These are phyloP conservation scores for Microctenopoma stevenorrisi DNA, from an alignment of 2,797 vertebrate species.

Conservation along the genomic window DNA sequence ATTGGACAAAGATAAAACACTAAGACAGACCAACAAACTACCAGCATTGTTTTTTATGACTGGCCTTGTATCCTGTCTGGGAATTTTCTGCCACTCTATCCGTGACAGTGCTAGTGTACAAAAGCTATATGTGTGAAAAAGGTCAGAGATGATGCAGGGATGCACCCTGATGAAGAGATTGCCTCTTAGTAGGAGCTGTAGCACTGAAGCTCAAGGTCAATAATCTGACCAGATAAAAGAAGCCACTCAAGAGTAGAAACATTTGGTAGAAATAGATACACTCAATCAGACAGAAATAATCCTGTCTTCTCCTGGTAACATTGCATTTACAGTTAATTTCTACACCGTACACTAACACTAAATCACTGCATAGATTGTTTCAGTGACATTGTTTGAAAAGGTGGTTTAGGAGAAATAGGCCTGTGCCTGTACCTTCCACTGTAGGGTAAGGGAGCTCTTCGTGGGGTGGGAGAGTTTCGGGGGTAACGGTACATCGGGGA, in stretches of 20 bases:
- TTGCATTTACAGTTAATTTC: neutral
- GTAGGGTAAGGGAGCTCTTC: slow-evolving; percentile 93
- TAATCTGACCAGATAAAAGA: slow-evolving; percentile 8
- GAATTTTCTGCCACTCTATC: slow-evolving; percentile 45
- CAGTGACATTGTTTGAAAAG: neutral
- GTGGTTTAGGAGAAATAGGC: slow-evolving; percentile 6
- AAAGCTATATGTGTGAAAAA: slow-evolving; percentile 30
- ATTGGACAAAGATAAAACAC: slow-evolving; percentile 50
- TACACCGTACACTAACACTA: neutral
- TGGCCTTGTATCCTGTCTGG: slow-evolving; percentile 52
- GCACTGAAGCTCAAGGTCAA: slow-evolving; percentile 3
- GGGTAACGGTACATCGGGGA: slow-evolving; percentile 90
- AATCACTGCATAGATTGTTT: neutral
- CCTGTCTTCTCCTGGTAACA: too few species aligned
- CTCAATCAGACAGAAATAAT: too few species aligned
- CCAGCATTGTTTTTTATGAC: slow-evolving; percentile 44
- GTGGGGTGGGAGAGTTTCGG: slow-evolving; percentile 93
- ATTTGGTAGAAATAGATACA: neutral
- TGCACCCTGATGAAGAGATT: neutral
- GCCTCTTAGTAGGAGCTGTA: neutral
- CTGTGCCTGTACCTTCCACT: slow-evolving; percentile 92
- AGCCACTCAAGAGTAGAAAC: neutral
- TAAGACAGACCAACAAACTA: slow-evolving; percentile 41
- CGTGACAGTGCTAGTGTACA: slow-evolving; percentile 25
- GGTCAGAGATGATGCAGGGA: slow-evolving; percentile 31